Conservation (phyloP, 2,113 vertebrate species). For the Ancistrus triradiatus region DNA sequence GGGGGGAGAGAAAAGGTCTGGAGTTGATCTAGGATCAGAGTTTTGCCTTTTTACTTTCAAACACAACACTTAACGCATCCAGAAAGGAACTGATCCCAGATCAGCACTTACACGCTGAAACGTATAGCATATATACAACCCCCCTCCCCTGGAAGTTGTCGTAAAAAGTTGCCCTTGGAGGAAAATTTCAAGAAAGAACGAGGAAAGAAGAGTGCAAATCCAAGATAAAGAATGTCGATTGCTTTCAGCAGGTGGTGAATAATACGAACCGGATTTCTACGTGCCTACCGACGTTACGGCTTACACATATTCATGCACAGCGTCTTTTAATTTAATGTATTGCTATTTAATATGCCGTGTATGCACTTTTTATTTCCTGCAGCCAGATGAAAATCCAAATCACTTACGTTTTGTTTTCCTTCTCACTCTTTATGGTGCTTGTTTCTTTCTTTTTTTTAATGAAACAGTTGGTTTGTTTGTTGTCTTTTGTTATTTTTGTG, state of each 20-base stretch:
- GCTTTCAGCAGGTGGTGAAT: constrained; percentile 52
- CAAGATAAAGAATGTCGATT: constrained; percentile 65
- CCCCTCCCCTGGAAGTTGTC: neutral
- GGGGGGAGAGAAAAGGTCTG: neutral
- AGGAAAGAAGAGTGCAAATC: constrained; percentile 23
- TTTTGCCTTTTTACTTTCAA: neutral
- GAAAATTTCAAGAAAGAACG: neutral
- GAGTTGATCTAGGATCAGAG: constrained; percentile 6
- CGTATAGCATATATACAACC: too few species aligned
- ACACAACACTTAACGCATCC: neutral
- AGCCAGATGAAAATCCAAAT: constrained; percentile 62
- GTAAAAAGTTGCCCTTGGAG: neutral
- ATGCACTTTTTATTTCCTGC: constrained; percentile 92
- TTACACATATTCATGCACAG: constrained; percentile 81
- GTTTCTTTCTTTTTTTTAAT: constrained; percentile 53
- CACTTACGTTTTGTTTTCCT: constrained; percentile 55
- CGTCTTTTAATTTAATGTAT: constrained; percentile 83
- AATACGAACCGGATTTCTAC: constrained; percentile 73
- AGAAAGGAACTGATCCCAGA: neutral
- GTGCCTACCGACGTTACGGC: constrained; percentile 90
- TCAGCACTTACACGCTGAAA: neutral
- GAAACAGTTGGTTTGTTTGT: constrained; percentile 50
- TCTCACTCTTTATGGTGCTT: constrained; percentile 55
- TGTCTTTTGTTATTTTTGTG: constrained; percentile 34
- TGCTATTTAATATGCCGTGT: constrained; percentile 84